phyloP scores from a whole-genome alignment of 2,888 invertebrate genomes.

The Himalopsyche kuldschensis region DNA sequence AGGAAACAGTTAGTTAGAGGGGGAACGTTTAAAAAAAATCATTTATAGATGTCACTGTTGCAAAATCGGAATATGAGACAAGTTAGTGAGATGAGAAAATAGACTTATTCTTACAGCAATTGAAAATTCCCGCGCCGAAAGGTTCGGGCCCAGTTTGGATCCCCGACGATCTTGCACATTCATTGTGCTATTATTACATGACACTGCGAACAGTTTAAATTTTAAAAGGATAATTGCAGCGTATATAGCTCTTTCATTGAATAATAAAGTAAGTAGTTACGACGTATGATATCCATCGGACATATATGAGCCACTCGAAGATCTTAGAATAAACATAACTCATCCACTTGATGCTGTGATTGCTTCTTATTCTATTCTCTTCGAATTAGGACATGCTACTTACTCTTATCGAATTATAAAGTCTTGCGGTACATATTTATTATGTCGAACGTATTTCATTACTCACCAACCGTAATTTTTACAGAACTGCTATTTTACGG shows the following conservation, averaged over 20 bases:
- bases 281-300: background rate
- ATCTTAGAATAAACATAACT: background rate
- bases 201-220: conserved; percentile 13
- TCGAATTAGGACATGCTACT: background rate
- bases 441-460: too few species aligned
- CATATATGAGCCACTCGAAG: background rate
- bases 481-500: too few species aligned
- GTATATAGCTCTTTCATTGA: conserved; percentile 16
- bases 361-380: background rate
- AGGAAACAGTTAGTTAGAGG: too few species aligned
- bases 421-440: background rate
- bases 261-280: conserved; percentile 13
- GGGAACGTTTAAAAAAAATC: too few species aligned
- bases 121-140: background rate
- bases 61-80: too few species aligned
- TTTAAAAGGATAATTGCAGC: conserved; percentile 21
- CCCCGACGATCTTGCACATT: background rate
- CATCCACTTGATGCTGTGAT: background rate
- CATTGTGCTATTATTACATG: background rate
- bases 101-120: too few species aligned
- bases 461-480: too few species aligned
- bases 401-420: background rate
- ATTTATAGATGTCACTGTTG: too few species aligned
- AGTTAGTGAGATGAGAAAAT: too few species aligned
- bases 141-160: conserved; percentile 1